Percentiles rank a stretch among this genome's conserved stretches.
Conservation (phyloP, 2,113 vertebrate species). For the Myrmophylax atrothorax region DNA sequence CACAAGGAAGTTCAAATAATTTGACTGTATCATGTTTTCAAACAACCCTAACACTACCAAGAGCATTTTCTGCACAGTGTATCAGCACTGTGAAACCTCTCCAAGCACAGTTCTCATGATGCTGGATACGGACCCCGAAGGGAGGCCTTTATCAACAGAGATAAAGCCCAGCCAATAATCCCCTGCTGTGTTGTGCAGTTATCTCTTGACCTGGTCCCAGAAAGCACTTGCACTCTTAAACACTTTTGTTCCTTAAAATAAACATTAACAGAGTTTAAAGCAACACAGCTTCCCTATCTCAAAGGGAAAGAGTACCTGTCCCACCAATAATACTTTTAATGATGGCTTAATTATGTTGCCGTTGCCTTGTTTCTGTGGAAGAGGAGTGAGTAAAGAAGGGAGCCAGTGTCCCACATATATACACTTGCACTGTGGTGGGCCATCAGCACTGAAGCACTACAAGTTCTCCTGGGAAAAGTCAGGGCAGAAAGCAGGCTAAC, state of each 20-base stretch:
- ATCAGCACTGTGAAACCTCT: slow-evolving; percentile 44
- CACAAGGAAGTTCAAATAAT: neutral
- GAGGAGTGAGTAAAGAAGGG: neutral
- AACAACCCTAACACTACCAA: neutral
- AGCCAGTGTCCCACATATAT: neutral
- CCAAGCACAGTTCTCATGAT: slow-evolving; percentile 10
- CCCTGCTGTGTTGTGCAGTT: slow-evolving; percentile 38
- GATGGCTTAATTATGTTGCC: neutral
- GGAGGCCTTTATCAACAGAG: slow-evolving; percentile 48
- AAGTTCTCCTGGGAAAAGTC: neutral
- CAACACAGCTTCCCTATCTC: neutral
- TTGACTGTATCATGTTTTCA: neutral
- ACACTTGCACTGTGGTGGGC: rapidly evolving
- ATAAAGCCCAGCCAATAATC: slow-evolving; percentile 57
- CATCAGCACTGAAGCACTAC: neutral
- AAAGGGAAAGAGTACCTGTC: neutral
- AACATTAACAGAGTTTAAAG: slow-evolving; percentile 63
- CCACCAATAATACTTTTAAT: neutral
- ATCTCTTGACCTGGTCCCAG: slow-evolving; percentile 42
- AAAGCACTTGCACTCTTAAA: slow-evolving; percentile 56
- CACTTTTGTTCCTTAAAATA: slow-evolving; percentile 67
- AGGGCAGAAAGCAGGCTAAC: neutral
- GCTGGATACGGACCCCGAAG: slow-evolving; percentile 32
- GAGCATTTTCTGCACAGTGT: neutral
- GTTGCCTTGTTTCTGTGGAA: neutral